These are phyloP conservation scores for Vicugna pacos DNA, from an alignment of 2,113 vertebrate genomes.

Conservation along the genomic window DNA sequence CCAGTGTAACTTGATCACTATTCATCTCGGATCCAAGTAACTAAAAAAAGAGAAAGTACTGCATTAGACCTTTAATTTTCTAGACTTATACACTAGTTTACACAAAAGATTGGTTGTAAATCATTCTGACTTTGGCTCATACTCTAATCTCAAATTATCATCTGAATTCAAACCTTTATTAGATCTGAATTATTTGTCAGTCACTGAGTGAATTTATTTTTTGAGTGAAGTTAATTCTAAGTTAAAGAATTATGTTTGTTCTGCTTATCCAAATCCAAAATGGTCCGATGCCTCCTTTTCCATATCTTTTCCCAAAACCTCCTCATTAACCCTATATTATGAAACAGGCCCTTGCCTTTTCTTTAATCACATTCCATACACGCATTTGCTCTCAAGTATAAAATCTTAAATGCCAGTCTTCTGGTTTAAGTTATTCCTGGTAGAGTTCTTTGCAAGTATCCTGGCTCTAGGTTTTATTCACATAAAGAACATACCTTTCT, in stretches of 20 bases:
- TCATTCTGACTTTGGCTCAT: neutral
- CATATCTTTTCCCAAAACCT: neutral
- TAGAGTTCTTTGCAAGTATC: neutral
- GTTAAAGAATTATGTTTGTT: neutral
- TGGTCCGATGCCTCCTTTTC: neutral
- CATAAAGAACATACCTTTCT: neutral
- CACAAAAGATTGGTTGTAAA: neutral
- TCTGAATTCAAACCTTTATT: slow-evolving; percentile 30
- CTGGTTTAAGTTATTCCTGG: neutral
- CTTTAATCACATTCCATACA: neutral
- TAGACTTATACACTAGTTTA: slow-evolving; percentile 11
- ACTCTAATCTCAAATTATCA: slow-evolving; percentile 28
- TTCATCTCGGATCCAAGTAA: slow-evolving; percentile 79
- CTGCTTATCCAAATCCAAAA: slow-evolving; percentile 3
- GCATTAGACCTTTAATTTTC: neutral
- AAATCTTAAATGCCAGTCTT: slow-evolving; percentile 16
- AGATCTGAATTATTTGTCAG: slow-evolving; percentile 11
- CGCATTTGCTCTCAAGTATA: slow-evolving; percentile 4
- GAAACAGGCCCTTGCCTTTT: neutral
- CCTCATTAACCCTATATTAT: neutral
- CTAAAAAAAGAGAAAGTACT: neutral
- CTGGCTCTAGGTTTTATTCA: neutral
- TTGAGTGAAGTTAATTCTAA: neutral
- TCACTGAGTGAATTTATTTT: neutral
- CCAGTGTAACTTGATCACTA: slow-evolving; percentile 89